Base-by-base conservation (phyloP, 2,888 invertebrate species). In the Panorpa germanica region DNA sequence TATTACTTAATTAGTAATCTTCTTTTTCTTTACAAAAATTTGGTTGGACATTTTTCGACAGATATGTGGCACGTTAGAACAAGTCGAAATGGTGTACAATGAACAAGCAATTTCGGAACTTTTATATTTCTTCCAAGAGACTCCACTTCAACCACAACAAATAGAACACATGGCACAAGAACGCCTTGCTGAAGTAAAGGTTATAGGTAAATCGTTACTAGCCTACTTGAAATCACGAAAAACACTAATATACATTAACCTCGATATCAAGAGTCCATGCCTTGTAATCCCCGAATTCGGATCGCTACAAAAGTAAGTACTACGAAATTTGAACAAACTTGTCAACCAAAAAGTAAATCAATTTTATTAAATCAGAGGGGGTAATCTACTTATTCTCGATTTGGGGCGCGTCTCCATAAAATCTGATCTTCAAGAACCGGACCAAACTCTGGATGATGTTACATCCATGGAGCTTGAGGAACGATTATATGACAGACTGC, bases 391-490 rank as follows among this genome's bases (percentile, higher is more conserved):
- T 44, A 61, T 82, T 9, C 32, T 78, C 11, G 82, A 83, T 50
- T 57, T 76, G 21, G 80, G 78, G 15, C 65, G 71, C 27, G 55
- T 77, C 35, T 57, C 62, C 19, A 53, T 81, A 5, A 68, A 64
- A 40, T 78, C 76, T 9, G 81, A 83, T 45, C 51, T 81, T 29
- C 80, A 80, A 45, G 70, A 74, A 1, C 53, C 61, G 1, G 66
- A 69, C 37, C 52, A 69, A 28, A 63, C 68, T 7, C 50, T 75
- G 2, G 80, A 81, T 47, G 74, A 77, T 43, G 72, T 74, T 1
- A 81, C 81, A 0, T 71, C 75, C 42, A 80, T 80, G 67, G 82
- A 83, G 53, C 49, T 82, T 31, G 81, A 83, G 43, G 78, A 81
- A 45, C 61, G 73, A 27, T 55, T 82, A 6, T 85, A 82, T 42